Percentiles rank a stretch among this genome's conserved stretches.
These are phyloP conservation scores for Emydura subglobosa DNA, from an alignment of 2,113 vertebrate species.

Conservation along the genomic window DNA sequence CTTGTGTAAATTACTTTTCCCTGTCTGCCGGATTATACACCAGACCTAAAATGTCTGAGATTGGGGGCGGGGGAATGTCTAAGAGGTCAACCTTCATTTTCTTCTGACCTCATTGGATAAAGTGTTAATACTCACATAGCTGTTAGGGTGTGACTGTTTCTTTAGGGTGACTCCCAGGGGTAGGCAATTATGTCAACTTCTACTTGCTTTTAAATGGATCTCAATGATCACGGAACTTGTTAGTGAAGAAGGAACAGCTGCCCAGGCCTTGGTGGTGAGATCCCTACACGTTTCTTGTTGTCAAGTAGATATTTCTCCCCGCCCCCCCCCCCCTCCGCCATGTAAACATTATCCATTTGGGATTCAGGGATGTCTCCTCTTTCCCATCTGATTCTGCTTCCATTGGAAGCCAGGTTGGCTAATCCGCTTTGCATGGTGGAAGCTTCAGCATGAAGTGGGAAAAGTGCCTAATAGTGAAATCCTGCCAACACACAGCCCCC, in stretches of 20 bases:
- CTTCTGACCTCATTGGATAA: not conserved
- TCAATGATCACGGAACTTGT: slow-evolving; percentile 51
- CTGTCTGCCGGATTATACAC: not conserved
- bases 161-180: slow-evolving; percentile 70
- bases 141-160: slow-evolving; percentile 60
- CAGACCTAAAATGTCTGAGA: not conserved
- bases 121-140: fast-evolving
- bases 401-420: not conserved
- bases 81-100: slow-evolving; percentile 14
- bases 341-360: not conserved
- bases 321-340: no score
- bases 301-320: not conserved
- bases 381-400: not conserved
- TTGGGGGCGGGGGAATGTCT: not conserved
- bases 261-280: slow-evolving; percentile 56
- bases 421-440: not conserved
- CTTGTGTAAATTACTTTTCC: not conserved
- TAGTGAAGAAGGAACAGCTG: slow-evolving; percentile 75
- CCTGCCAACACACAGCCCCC: not conserved
- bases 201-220: slow-evolving; percentile 48
- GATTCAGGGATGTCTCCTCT: not conserved
- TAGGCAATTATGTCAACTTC: slow-evolving; percentile 69
- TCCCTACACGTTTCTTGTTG: not conserved
- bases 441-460: not conserved
- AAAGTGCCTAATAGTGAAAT: not conserved